Conservation (phyloP, 1,140 invertebrate genomes). For the Metaphire vulgaris region DNA sequence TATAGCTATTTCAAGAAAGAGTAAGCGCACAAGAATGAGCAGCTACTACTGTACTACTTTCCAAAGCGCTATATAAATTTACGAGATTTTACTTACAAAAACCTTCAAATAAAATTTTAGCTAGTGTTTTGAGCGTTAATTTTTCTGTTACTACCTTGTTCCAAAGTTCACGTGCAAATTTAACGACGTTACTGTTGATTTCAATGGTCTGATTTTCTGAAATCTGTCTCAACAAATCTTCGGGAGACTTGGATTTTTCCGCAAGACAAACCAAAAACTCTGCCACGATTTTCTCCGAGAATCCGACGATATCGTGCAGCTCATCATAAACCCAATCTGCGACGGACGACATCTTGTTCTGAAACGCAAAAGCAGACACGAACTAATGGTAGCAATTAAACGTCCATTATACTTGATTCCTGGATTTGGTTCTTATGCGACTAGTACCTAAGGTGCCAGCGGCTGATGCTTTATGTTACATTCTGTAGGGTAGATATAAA, state of each 20-base stretch:
- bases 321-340: conserved; percentile 55
- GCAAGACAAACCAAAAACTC: conserved; percentile 56
- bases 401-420: no score
- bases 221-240: conserved; percentile 52
- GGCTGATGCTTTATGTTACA: no score
- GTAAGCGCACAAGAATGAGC: no score
- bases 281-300: conserved; percentile 55
- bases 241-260: conserved; percentile 46
- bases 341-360: background rate
- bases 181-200: conserved; percentile 47
- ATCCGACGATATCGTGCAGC: conserved; percentile 56
- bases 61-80: no score
- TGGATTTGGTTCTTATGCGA: no score
- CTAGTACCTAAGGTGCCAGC: no score
- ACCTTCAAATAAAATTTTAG: no score
- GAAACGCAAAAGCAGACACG: background rate
- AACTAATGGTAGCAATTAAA: background rate
- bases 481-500: no score
- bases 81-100: no score
- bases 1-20: no score
- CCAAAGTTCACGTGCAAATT: conserved; percentile 51
- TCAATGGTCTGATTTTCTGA: conserved; percentile 53
- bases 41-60: no score
- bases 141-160: conserved; percentile 43
- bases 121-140: no score